These are phyloP conservation scores for Saguinus midas DNA, from an alignment of 2,113 vertebrate species.

Conservation along the genomic window DNA sequence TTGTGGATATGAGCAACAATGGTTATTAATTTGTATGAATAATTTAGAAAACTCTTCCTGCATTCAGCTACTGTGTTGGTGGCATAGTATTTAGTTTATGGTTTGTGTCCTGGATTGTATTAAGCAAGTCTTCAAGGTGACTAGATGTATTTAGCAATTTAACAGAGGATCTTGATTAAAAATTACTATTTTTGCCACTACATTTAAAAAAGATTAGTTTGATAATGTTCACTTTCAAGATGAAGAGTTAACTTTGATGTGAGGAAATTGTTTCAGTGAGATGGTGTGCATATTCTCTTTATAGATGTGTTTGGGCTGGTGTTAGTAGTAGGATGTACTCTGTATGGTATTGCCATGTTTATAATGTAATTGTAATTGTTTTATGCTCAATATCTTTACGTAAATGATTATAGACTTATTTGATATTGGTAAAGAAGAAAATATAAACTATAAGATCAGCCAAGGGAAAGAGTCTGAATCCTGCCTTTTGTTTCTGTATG, in stretches of 20 bases:
- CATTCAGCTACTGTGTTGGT: neutral
- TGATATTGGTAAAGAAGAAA: slow-evolving; percentile 4
- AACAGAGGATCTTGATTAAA: neutral
- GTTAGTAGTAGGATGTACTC: neutral
- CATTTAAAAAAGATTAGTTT: slow-evolving; percentile 26
- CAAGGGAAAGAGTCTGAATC: neutral
- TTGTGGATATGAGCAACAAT: slow-evolving; percentile 29
- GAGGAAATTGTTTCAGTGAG: neutral
- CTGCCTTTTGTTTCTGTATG: slow-evolving; percentile 8
- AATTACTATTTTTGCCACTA: slow-evolving; percentile 26
- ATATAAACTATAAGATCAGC: neutral
- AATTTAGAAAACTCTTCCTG: slow-evolving; percentile 38
- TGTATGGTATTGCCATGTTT: slow-evolving; percentile 11
- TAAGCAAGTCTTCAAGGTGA: slow-evolving; percentile 26
- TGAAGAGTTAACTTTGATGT: slow-evolving; percentile 23
- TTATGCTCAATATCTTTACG: neutral
- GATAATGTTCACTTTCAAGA: slow-evolving; percentile 36
- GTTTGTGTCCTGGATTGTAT: slow-evolving; percentile 35
- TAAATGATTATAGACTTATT: neutral
- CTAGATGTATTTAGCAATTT: slow-evolving; percentile 17
- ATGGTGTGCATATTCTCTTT: neutral
- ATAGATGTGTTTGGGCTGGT: neutral
- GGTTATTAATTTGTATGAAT: neutral
- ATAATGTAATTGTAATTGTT: slow-evolving; percentile 42
- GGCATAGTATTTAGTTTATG: neutral